A percentile compares a stretch with the other conserved stretches of the same genome.
Conservation (phyloP, 2,113 vertebrate genomes). For the Eolophus roseicapilla region DNA sequence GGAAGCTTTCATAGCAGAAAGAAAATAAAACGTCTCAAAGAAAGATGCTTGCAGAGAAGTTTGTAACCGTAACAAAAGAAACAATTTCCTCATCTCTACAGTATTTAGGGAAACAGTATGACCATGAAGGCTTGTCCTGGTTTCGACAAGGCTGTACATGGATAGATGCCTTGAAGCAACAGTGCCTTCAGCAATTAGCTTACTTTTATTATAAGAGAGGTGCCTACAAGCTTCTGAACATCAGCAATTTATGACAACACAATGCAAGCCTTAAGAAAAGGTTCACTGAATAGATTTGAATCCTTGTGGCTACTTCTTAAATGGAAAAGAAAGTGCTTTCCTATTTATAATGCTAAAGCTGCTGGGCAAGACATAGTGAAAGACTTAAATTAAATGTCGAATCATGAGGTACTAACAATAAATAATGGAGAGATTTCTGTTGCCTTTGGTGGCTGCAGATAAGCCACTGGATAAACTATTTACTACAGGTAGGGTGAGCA, state of each 20-base stretch:
- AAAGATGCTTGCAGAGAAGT: background rate
- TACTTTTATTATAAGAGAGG: background rate
- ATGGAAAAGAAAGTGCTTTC: conserved; percentile 14
- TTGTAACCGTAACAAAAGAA: background rate
- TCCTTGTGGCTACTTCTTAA: conserved; percentile 43
- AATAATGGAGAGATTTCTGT: conserved; percentile 48
- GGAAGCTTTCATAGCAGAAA: background rate
- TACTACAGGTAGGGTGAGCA: background rate
- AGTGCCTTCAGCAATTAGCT: background rate
- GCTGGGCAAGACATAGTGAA: conserved; percentile 7
- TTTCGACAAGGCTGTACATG: background rate
- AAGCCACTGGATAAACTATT: conserved; percentile 50
- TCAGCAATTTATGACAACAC: background rate
- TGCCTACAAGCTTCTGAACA: background rate
- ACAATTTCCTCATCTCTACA: background rate
- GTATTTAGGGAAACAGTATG: background rate
- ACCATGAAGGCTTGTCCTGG: background rate
- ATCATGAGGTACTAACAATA: conserved; percentile 49
- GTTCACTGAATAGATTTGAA: background rate
- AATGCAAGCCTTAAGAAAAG: background rate
- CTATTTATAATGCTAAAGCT: conserved; percentile 52
- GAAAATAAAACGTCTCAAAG: background rate
- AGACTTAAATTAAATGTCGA: conserved; percentile 65
- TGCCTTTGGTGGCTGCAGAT: conserved; percentile 25
- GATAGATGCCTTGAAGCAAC: background rate